Percentiles rank a stretch among this genome's conserved stretches.
phyloP scores from a whole-genome alignment of 2,888 invertebrate species.

The Drosophila emarginata region DNA sequence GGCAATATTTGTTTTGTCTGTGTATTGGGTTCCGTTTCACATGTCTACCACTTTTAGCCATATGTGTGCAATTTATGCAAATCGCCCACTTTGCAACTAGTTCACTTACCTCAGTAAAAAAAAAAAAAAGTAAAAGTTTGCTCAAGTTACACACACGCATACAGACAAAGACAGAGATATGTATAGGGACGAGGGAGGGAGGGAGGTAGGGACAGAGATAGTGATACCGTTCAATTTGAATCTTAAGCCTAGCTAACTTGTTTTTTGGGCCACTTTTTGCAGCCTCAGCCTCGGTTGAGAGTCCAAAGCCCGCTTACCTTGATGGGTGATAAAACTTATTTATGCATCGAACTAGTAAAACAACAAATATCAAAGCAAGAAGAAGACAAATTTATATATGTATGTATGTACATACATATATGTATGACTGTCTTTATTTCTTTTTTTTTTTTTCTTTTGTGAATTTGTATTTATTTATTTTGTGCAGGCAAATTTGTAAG shows the following conservation, averaged over 20 bases:
- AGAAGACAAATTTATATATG: conserved; percentile 18
- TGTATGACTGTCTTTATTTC: too few species aligned
- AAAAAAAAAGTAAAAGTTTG: conserved; percentile 66
- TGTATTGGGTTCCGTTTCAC: conserved; percentile 19
- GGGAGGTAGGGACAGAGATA: background rate
- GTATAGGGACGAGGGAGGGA: background rate
- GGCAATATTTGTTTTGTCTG: conserved; percentile 18
- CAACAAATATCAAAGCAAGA: conserved; percentile 27
- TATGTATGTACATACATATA: conserved; percentile 24
- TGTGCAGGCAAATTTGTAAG: conserved; percentile 46
- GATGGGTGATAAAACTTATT: conserved; percentile 75
- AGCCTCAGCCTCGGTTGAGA: conserved; percentile 32
- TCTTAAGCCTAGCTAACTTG: conserved; percentile 46
- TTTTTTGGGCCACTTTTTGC: conserved; percentile 53
- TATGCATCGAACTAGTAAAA: conserved; percentile 52
- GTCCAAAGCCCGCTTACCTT: conserved; percentile 66
- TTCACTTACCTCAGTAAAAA: conserved; percentile 63
- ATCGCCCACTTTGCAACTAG: conserved; percentile 66
- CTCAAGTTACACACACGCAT: conserved; percentile 38
- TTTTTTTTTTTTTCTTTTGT: conserved; percentile 10
- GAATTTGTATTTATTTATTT: conserved; percentile 45
- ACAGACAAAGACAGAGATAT: conserved; percentile 1
- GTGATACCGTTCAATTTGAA: background rate
- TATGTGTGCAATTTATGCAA: conserved; percentile 63
- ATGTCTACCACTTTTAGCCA: conserved; percentile 12